Percentiles rank a stretch among this genome's conserved stretches.
These are phyloP conservation scores for Ciconia maguari DNA, from an alignment of 2,113 vertebrate species.

Conservation along the genomic window DNA sequence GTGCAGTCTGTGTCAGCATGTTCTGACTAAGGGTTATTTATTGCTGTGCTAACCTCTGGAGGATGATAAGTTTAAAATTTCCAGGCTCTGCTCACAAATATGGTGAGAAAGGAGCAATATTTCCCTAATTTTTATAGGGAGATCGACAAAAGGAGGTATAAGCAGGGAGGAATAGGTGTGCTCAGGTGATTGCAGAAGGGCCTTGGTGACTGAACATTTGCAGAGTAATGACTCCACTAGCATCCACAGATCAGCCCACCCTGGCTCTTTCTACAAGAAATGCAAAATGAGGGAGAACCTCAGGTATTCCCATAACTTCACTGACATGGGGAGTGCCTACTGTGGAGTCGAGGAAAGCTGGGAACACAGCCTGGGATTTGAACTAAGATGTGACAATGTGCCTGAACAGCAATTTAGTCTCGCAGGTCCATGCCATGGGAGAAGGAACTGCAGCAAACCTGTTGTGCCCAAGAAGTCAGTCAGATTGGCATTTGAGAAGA, in stretches of 20 bases:
- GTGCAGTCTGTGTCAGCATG: background rate
- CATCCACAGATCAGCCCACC: background rate
- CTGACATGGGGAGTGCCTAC: rapidly evolving
- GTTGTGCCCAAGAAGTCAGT: rapidly evolving
- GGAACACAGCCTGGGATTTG: background rate
- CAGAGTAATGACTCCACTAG: background rate
- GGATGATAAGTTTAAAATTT: background rate
- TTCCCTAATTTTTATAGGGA: background rate
- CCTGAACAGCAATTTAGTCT: background rate
- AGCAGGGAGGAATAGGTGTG: background rate
- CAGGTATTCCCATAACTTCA: background rate
- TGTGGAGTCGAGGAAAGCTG: background rate
- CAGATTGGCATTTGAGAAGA: background rate
- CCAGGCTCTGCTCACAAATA: background rate
- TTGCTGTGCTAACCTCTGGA: background rate
- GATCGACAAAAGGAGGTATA: background rate
- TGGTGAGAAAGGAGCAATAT: background rate
- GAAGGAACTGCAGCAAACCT: background rate
- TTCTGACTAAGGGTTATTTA: background rate
- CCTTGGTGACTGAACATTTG: background rate
- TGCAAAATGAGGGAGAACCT: background rate
- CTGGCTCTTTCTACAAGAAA: background rate
- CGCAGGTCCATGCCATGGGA: rapidly evolving
- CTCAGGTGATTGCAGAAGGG: background rate
- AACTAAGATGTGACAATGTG: background rate